Conservation (phyloP, 2,113 vertebrate species). For the Apus apus region DNA sequence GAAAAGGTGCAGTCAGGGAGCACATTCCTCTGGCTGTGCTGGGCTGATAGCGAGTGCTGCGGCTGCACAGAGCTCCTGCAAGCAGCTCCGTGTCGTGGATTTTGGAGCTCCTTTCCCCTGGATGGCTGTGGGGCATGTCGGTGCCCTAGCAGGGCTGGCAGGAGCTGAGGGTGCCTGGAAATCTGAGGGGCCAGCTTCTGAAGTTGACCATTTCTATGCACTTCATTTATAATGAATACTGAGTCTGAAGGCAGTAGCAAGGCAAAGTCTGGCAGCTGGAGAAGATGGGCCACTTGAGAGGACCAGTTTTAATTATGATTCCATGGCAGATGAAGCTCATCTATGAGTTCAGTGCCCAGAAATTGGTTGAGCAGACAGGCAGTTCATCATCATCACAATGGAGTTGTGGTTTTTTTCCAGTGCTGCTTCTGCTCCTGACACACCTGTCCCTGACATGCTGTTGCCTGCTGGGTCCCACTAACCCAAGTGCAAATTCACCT, state of each 20-base stretch:
- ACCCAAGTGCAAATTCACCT: neutral
- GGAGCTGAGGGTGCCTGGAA: fast-evolving
- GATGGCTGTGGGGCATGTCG: fast-evolving
- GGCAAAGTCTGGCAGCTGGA: neutral
- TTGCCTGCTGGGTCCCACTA: fast-evolving
- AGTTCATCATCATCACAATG: neutral
- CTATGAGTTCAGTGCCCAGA: neutral
- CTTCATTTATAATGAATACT: neutral
- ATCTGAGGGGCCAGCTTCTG: neutral
- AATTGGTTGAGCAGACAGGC: neutral
- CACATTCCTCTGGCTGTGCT: neutral
- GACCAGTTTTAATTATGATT: neutral
- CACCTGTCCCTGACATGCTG: neutral
- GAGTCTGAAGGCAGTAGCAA: neutral
- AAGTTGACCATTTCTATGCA: fast-evolving
- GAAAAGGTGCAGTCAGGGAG: slow-evolving; percentile 51
- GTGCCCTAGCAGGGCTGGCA: fast-evolving
- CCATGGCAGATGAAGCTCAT: neutral
- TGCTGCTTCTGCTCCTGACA: neutral
- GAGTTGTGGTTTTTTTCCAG: neutral
- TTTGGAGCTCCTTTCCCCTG: fast-evolving
- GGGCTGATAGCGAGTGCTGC: neutral
- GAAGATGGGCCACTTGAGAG: neutral
- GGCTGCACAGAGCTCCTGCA: neutral
- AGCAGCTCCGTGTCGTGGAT: neutral